Evolutionary conservation across 2,888 invertebrate species (phyloP).

Genomic region (Parasteatoda lunata): DNA sequence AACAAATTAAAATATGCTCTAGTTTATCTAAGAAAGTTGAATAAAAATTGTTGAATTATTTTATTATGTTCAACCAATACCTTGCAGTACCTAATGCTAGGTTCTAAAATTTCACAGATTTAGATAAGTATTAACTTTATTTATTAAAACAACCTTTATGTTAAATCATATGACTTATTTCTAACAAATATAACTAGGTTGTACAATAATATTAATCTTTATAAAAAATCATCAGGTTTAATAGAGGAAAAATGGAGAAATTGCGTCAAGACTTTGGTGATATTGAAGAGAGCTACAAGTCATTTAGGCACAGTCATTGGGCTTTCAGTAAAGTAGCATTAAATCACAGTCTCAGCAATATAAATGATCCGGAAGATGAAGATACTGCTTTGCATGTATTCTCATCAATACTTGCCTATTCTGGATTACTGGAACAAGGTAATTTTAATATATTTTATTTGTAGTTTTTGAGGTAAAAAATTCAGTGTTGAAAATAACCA

Average conservation of each 20-base stretch:
- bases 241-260: constrained; percentile 88
- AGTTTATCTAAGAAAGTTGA: no score
- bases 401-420: constrained; percentile 90
- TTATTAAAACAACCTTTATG: background rate
- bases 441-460: background rate
- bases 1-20: no score
- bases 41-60: no score
- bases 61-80: no score
- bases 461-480: no score
- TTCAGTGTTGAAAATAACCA: no score
- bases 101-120: no score
- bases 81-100: no score
- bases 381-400: constrained; percentile 91
- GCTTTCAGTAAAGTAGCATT: constrained; percentile 88
- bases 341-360: constrained; percentile 86
- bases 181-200: background rate
- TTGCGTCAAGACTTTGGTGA: constrained; percentile 74
- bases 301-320: constrained; percentile 78
- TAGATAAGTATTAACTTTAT: background rate
- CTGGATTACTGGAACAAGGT: constrained; percentile 79
- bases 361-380: constrained; percentile 87
- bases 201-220: constrained; percentile 3
- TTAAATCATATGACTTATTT: background rate
- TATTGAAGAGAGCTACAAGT: constrained; percentile 87
- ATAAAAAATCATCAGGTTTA: constrained; percentile 77